Evolutionary conservation across 2,888 invertebrate species (phyloP).

Genomic region (Clunio marinus): DNA sequence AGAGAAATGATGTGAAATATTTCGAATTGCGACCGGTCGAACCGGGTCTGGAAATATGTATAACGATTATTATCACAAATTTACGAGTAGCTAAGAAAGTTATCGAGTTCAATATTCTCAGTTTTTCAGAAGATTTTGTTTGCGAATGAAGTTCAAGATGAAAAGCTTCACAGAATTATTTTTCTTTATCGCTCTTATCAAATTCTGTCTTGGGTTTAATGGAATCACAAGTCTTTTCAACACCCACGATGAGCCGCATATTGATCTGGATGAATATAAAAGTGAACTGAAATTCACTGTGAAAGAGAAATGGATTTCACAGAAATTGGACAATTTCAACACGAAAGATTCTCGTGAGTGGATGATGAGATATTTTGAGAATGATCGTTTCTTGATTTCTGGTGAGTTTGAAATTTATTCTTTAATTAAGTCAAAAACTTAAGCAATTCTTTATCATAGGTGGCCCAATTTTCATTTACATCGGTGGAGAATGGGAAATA

Average conservation of each 20-base stretch:
- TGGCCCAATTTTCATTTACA: slow-evolving; percentile 50
- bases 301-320: slow-evolving; percentile 8
- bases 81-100: too few species aligned
- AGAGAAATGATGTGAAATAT: too few species aligned
- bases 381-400: slow-evolving; percentile 11
- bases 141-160: too few species aligned
- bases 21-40: too few species aligned
- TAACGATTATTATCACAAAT: too few species aligned
- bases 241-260: background rate
- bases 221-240: background rate
- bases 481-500: slow-evolving; percentile 61
- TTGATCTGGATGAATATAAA: background rate
- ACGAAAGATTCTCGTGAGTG: background rate
- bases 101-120: too few species aligned
- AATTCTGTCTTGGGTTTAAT: too few species aligned
- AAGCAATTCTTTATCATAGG: slow-evolving; percentile 30
- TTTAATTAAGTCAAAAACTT: background rate
- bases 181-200: too few species aligned
- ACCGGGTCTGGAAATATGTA: too few species aligned
- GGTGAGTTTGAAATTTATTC: background rate
- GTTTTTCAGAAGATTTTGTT: too few species aligned
- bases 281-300: background rate
- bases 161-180: too few species aligned
- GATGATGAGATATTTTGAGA: slow-evolving; percentile 22
- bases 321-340: slow-evolving; percentile 8